Evolutionary conservation across 2,888 invertebrate species (phyloP).

Genomic region (Prionchulus punctatus): DNA sequence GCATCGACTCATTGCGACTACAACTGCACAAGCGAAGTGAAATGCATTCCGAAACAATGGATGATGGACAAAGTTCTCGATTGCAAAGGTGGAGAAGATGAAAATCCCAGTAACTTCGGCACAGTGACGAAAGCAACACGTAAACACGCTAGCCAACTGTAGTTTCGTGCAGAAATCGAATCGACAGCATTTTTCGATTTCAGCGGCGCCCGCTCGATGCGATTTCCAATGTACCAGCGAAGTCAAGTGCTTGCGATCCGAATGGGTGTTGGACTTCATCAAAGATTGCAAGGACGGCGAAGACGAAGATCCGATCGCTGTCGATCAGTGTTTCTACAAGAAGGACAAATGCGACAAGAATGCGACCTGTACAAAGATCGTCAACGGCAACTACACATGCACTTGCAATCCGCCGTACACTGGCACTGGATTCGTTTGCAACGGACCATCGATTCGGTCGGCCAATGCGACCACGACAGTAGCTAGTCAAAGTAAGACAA

Average conservation of each 20-base stretch:
- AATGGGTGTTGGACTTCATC: conserved; percentile 18
- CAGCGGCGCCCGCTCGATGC: too few relatives aligned
- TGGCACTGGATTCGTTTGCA: background rate
- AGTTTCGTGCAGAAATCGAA: background rate
- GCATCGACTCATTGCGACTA: too few relatives aligned
- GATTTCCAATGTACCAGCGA: conserved; percentile 1
- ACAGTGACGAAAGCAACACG: too few relatives aligned
- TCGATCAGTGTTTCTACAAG: background rate
- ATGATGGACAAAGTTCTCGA: conserved; percentile 16
- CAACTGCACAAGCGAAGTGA: background rate
- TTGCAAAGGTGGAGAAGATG: conserved; percentile 14
- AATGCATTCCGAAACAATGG: conserved; percentile 19
- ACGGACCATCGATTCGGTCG: too few relatives aligned
- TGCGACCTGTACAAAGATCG: background rate
- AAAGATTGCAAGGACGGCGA: conserved; percentile 15
- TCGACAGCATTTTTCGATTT: background rate
- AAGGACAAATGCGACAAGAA: background rate
- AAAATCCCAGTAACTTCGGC: too few relatives aligned
- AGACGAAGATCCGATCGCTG: conserved; percentile 4
- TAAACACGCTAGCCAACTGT: too few relatives aligned
- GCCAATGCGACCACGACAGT: too few relatives aligned
- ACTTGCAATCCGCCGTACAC: background rate
- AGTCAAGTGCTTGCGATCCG: conserved; percentile 16
- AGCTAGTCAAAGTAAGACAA: too few relatives aligned
- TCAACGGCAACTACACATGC: background rate